Conservation (phyloP, 2,888 invertebrate species). For the Ditula angustiorana region DNA sequence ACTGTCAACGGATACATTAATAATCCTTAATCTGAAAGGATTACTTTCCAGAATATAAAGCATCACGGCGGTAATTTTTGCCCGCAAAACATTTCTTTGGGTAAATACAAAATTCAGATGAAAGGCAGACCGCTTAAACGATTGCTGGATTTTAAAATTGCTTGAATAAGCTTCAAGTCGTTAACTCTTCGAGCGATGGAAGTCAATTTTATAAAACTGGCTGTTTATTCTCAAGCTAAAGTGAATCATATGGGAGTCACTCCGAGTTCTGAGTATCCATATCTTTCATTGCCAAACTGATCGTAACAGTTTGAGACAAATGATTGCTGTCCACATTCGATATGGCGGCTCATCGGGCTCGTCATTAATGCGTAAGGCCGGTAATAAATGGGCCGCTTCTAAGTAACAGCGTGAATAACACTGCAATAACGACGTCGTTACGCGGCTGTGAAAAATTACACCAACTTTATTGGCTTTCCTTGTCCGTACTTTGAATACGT, state of each 20-base stretch:
- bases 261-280: not conserved
- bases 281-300: not conserved
- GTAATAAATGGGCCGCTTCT: slow-evolving; percentile 46
- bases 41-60: slow-evolving; percentile 20
- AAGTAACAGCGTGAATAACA: slow-evolving; percentile 42
- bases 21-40: slow-evolving; percentile 27
- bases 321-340: slow-evolving; percentile 18
- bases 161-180: slow-evolving; percentile 6
- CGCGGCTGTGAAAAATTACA: slow-evolving; percentile 55
- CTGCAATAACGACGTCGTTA: slow-evolving; percentile 52
- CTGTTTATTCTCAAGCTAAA: not conserved
- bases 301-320: slow-evolving; percentile 5
- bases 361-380: slow-evolving; percentile 45
- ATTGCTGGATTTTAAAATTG: slow-evolving; percentile 20
- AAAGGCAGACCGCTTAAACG: slow-evolving; percentile 13
- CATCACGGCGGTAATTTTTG: slow-evolving; percentile 10
- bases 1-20: slow-evolving; percentile 11
- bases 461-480: slow-evolving; percentile 52
- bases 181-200: not conserved
- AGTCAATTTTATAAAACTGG: not conserved
- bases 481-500: slow-evolving; percentile 54
- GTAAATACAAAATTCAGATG: slow-evolving; percentile 28
- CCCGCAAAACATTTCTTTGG: slow-evolving; percentile 10
- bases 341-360: slow-evolving; percentile 28
- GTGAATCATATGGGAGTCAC: not conserved